These are phyloP conservation scores for Chelon labrosus DNA, from an alignment of 2,797 vertebrate genomes.

Conservation along the genomic window DNA sequence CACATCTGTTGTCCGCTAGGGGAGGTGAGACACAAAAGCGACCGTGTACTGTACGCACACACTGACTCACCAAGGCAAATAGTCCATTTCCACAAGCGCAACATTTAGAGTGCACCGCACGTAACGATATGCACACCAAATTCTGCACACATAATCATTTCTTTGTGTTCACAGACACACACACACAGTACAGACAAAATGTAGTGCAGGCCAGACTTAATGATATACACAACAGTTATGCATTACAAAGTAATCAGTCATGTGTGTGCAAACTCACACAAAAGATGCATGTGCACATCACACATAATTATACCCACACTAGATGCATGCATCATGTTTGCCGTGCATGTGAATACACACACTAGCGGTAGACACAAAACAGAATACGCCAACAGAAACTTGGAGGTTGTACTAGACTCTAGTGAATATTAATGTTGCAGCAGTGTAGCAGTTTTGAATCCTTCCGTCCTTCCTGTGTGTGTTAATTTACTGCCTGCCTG, in stretches of 20 bases:
- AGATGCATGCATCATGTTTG: constrained; percentile 12
- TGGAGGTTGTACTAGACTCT: constrained; percentile 41
- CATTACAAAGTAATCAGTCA: background rate
- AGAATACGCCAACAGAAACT: constrained; percentile 47
- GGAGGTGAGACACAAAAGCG: constrained; percentile 22
- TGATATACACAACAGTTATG: constrained; percentile 16
- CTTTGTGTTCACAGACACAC: background rate
- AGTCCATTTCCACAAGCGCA: constrained; percentile 47
- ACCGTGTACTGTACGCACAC: constrained; percentile 14
- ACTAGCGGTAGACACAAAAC: constrained; percentile 14
- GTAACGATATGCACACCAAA: constrained; percentile 26
- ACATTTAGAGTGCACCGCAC: constrained; percentile 11
- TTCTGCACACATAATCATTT: constrained; percentile 17
- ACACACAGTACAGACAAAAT: background rate
- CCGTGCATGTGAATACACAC: constrained; percentile 8
- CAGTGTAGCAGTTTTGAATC: constrained; percentile 32
- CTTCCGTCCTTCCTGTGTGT: constrained; percentile 6
- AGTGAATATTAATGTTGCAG: constrained; percentile 56
- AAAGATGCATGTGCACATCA: constrained; percentile 18
- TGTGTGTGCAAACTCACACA: constrained; percentile 2
- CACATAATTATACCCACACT: constrained; percentile 22
- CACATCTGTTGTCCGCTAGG: constrained; percentile 39
- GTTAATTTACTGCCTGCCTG: constrained; percentile 25
- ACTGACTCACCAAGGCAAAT: constrained; percentile 38
- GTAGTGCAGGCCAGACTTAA: constrained; percentile 25